Evolutionary conservation across 2,113 vertebrate species (phyloP).

Genomic region (Lonchura striata): DNA sequence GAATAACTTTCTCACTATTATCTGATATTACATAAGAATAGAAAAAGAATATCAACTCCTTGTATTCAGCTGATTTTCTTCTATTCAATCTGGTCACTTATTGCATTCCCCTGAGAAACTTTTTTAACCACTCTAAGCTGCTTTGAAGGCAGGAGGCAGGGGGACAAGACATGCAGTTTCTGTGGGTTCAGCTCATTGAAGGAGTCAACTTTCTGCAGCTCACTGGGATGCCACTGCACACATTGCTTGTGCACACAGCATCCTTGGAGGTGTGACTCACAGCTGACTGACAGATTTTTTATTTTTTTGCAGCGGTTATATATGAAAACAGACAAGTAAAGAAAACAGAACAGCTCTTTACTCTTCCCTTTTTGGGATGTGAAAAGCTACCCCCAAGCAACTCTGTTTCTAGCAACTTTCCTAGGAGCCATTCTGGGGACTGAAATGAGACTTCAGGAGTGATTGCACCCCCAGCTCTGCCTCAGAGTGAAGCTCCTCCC

Average conservation of each 20-base stretch:
- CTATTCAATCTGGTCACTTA: constrained; percentile 70
- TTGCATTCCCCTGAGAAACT: constrained; percentile 65
- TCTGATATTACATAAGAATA: constrained; percentile 57
- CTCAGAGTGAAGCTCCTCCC: not conserved
- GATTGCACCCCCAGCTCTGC: not conserved
- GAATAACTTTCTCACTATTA: constrained; percentile 74
- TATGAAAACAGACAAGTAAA: not conserved
- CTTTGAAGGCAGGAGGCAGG: not conserved
- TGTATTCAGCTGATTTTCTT: constrained; percentile 26
- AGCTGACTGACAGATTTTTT: not conserved
- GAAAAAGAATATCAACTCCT: constrained; percentile 47
- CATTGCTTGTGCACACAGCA: not conserved
- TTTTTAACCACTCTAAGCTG: constrained; percentile 35
- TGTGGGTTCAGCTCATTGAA: not conserved
- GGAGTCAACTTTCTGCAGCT: not conserved
- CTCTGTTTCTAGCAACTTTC: not conserved
- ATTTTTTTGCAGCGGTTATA: not conserved
- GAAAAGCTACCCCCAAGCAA: not conserved
- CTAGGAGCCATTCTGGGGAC: not conserved
- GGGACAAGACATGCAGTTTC: not conserved
- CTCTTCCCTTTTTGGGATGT: not conserved
- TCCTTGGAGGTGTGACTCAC: not conserved
- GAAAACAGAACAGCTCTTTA: not conserved
- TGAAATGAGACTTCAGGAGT: not conserved
- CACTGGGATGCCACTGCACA: not conserved